Conservation (phyloP, 2,113 vertebrate species). For the Lontra canadensis region DNA sequence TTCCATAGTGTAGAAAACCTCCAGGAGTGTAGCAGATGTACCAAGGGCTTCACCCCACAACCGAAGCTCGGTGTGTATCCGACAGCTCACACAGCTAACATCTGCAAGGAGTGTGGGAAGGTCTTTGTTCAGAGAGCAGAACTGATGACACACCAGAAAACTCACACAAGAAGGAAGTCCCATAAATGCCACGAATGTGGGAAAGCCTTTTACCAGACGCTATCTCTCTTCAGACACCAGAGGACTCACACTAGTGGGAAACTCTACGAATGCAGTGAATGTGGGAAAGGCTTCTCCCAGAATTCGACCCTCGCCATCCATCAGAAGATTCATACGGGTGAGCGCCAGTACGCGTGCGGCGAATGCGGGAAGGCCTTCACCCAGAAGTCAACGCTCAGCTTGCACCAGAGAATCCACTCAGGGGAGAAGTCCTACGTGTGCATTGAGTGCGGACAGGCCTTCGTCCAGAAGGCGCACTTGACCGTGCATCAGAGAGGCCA, state of each 20-base stretch:
- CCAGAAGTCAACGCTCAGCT: constrained; percentile 65
- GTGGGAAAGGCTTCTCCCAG: constrained; percentile 72
- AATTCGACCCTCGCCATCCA: constrained; percentile 72
- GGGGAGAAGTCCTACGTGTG: constrained; percentile 67
- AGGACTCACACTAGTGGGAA: constrained; percentile 70
- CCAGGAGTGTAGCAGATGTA: constrained; percentile 64
- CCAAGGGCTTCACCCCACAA: constrained; percentile 67
- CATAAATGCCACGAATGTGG: constrained; percentile 75
- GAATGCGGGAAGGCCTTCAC: constrained; percentile 76
- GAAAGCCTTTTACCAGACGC: constrained; percentile 77
- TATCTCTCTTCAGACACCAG: constrained; percentile 77
- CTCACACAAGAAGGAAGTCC: constrained; percentile 67
- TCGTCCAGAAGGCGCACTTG: constrained; percentile 60
- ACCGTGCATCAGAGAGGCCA: constrained; percentile 69
- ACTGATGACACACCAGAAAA: constrained; percentile 70
- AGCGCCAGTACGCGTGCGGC: constrained; percentile 61
- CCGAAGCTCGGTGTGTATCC: constrained; percentile 40
- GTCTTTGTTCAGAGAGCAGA: constrained; percentile 74
- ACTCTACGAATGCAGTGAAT: constrained; percentile 67
- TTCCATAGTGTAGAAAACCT: constrained; percentile 63
- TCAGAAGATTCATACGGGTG: constrained; percentile 69
- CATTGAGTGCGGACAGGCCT: constrained; percentile 55
- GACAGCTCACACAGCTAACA: constrained; percentile 60
- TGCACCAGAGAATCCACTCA: constrained; percentile 69
- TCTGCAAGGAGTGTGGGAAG: constrained; percentile 72